Base-by-base conservation (phyloP, 2,113 vertebrate genomes). In the Poicephalus meyeri region DNA sequence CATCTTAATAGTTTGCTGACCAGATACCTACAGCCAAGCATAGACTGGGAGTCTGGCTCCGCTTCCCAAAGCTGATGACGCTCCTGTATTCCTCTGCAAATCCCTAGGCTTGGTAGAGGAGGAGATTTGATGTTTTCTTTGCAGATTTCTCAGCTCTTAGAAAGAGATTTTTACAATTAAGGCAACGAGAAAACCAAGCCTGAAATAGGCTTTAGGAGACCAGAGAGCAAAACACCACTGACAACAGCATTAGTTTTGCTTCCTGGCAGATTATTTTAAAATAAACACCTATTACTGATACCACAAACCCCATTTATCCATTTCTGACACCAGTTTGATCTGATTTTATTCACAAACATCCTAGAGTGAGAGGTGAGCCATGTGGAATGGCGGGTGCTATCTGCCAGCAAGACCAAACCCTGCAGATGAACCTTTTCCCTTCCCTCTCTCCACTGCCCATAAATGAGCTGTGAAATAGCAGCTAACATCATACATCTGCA, bases 401-500 rank as follows among this genome's bases (percentile, higher is more conserved):
- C 26, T 24, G 42, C 72, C 90, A 74, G 83, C n/a, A 56, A 47
- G 44, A 61, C 28, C 68, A 46, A 71, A 24, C 35, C 39, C 78
- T 64, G 50, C 76, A 52, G 55, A 31, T 16, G 3, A 63, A 53
- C 50, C 41, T 55, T n/a, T 31, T 55, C 69, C 35, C 49, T 47
- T 6, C 61, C 5, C 2, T n/a, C 66, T 29, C 25, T 6, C 10
- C 61, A 4, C 47, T 10, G 44, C 33, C 69, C 46, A 6, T 13
- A 42, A 70, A 66, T 2, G 76, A 72, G 61, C 92, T 65, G 4
- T 0, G 10, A 64, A 41, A 17, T 1, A 10, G 50, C 64, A 47
- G 73, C 65, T 29, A 5, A 13, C 56, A 13, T 3, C 70, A 14
- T 0, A 18, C 50, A 11, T 2, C 76, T 2, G 0, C 25, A 0